Percentiles rank a stretch among this genome's conserved stretches.
These are phyloP conservation scores for Tachyglossus aculeatus DNA, from an alignment of 2,797 vertebrate genomes.

Conservation along the genomic window DNA sequence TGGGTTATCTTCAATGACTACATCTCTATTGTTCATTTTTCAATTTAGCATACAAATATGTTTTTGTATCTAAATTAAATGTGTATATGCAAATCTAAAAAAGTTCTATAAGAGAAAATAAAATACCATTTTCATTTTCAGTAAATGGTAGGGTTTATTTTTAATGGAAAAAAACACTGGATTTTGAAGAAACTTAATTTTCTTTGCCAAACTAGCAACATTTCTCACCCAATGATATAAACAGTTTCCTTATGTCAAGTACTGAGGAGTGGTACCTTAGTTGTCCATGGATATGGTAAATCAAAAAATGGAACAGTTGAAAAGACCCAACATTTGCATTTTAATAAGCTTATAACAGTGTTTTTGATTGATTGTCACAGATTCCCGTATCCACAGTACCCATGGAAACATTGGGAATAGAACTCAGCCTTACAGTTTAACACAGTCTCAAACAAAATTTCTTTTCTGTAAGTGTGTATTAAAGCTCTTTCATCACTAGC, in stretches of 20 bases:
- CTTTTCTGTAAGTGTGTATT: neutral
- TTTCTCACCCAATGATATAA: neutral
- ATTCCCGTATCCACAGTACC: slow-evolving; percentile 10
- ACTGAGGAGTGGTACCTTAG: neutral
- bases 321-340: slow-evolving; percentile 17
- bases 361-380: slow-evolving; percentile 21
- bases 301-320: neutral
- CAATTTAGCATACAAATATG: neutral
- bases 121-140: neutral
- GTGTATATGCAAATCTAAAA: neutral
- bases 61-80: neutral
- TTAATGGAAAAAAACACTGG: neutral
- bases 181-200: neutral
- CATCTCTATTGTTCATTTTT: neutral
- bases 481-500: neutral
- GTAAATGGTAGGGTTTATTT: neutral
- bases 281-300: slow-evolving; percentile 4
- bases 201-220: neutral
- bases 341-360: slow-evolving; percentile 25
- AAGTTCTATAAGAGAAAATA: neutral
- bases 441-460: neutral
- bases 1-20: neutral
- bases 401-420: slow-evolving; percentile 6
- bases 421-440: slow-evolving; percentile 9
- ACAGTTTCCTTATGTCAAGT: neutral